phyloP scores from a whole-genome alignment of 2,113 vertebrate species.

The Aepyceros melampus region DNA sequence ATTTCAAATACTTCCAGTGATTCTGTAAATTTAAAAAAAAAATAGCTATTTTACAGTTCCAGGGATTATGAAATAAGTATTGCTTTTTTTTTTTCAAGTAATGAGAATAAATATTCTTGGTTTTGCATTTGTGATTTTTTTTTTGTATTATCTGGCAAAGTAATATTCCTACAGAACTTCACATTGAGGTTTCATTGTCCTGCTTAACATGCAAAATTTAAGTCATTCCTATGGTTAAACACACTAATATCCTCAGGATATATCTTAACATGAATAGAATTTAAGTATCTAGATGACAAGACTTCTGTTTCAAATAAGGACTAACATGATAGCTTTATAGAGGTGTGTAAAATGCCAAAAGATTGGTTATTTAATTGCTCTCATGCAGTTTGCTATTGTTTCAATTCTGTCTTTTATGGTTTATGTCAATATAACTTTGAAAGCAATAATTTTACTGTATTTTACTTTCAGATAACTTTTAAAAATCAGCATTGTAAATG shows the following conservation, averaged over 20 bases:
- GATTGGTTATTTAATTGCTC: neutral
- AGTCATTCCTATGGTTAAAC: conserved; percentile 1
- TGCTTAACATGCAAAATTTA: conserved; percentile 3
- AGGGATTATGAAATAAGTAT: conserved; percentile 37
- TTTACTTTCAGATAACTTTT: conserved; percentile 33
- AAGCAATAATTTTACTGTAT: conserved; percentile 61
- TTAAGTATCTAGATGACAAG: neutral
- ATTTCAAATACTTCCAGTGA: conserved; percentile 26
- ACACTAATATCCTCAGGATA: neutral
- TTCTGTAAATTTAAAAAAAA: conserved; percentile 56
- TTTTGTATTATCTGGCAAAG: conserved; percentile 9
- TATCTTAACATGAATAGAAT: neutral
- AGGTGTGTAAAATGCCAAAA: neutral
- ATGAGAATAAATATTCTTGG: conserved; percentile 41
- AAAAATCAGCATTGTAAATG: conserved; percentile 38
- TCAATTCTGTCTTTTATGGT: neutral
- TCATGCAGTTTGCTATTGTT: neutral
- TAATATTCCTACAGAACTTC: neutral
- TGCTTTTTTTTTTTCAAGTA: neutral
- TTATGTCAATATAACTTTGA: conserved; percentile 28
- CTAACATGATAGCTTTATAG: neutral
- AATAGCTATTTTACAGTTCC: conserved; percentile 43
- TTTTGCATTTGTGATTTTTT: conserved; percentile 50
- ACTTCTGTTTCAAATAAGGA: neutral
- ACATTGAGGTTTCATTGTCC: neutral